Evolutionary conservation across 2,888 invertebrate genomes (phyloP), one percentile per base, ranked within the genome.

Genomic region (Lithophane semibrunnea): DNA sequence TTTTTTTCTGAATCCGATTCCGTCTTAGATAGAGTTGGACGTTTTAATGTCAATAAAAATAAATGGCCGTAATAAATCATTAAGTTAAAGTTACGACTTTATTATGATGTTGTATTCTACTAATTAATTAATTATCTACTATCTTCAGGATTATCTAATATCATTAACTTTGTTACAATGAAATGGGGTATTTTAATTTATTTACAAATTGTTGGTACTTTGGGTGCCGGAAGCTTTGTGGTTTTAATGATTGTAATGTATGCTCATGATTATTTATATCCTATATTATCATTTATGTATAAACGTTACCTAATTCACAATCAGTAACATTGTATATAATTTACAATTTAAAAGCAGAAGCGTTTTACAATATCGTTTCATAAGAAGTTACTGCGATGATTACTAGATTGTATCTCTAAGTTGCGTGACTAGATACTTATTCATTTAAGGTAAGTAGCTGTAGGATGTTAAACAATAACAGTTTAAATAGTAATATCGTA

Each of bases 21-120:
- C 21, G 47, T 60, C 61, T 63, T n/a, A 70, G n/a, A 69, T 77
- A 73, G 67, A 84, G 4, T 70, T n/a, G 37, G 42, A 60, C 77
- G 67, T 84, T 83, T 81, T 81, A 85, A 81, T 64, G 56, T 81
- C 82, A 49, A 84, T 85, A 82, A 85, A 84, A 82, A 65, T 71
- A 13, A 82, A 85, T 82, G 74, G 56, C 18, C 2, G 52, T 42
- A 29, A 78, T 83, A 78, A 78, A 85, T 83, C 85, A 82, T 44
- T 4, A 37, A 60, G 69, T 85, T 78, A 74, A 65, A 83, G 68
- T 83, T 73, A 83, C 78, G 78, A 78, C 85, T 82, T 63, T 60
- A 85, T 83, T 73, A 83, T 77, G 37, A 77, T 82, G 82, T 81
- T 77, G 63, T 77, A 72, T 82, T 82, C 72, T 44, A 84, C 66